Conservation (phyloP, 2,113 vertebrate species). For the Boleophthalmus pectinirostris region DNA sequence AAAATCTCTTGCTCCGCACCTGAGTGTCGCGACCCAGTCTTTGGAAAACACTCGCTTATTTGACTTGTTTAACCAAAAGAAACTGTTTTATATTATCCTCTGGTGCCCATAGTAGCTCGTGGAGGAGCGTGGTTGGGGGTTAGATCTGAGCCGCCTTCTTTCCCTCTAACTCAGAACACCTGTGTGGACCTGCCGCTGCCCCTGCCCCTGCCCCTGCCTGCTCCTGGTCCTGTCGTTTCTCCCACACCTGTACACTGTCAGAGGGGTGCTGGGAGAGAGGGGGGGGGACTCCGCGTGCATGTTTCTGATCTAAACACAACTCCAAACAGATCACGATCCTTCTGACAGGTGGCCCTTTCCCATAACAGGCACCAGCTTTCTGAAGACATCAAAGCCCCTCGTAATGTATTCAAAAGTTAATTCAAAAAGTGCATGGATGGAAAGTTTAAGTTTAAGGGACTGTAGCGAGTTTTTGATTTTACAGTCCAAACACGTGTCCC, state of each 20-base stretch:
- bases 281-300: not conserved
- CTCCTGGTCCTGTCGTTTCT: not conserved
- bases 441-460: not conserved
- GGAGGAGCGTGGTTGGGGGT: not conserved
- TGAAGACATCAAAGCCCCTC: slow-evolving; percentile 72
- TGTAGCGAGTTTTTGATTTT: too few species aligned
- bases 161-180: not conserved
- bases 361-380: slow-evolving; percentile 16
- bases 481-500: too few species aligned
- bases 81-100: not conserved
- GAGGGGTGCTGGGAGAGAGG: not conserved
- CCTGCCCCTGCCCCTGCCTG: not conserved
- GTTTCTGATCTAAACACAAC: not conserved
- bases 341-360: not conserved
- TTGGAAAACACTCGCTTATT: too few species aligned
- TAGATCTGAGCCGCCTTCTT: not conserved
- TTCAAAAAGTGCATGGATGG: slow-evolving; percentile 19
- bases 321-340: not conserved
- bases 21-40: too few species aligned
- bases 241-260: slow-evolving; percentile 3
- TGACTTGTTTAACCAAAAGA: not conserved
- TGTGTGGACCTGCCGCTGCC: not conserved
- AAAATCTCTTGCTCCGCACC: too few species aligned
- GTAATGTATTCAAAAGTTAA: slow-evolving; percentile 77
- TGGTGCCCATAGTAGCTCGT: not conserved